Evolutionary conservation across 2,113 vertebrate species (phyloP).

Genomic region (Sceloporus tristichus): DNA sequence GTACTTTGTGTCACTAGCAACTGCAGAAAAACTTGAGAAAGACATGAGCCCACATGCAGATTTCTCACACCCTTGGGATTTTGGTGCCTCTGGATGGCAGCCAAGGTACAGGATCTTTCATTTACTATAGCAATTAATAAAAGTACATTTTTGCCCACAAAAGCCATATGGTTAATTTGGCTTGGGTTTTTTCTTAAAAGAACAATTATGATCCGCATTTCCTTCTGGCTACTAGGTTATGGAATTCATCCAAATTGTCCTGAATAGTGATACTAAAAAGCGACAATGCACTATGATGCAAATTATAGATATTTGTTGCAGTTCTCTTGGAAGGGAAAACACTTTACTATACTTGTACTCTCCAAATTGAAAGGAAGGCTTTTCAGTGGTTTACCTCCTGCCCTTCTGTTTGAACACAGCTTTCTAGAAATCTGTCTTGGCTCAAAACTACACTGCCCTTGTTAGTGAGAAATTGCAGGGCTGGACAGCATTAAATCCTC

Average conservation of each 20-base stretch:
- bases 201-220: constrained; percentile 22
- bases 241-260: constrained; percentile 61
- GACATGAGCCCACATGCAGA: background rate
- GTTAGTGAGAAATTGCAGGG: constrained; percentile 54
- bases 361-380: constrained; percentile 40
- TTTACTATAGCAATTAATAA: constrained; percentile 33
- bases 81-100: background rate
- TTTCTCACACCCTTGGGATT: constrained; percentile 1
- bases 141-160: constrained; percentile 46
- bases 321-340: constrained; percentile 58
- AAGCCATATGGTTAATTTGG: constrained; percentile 44
- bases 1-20: background rate
- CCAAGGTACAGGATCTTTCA: constrained; percentile 5
- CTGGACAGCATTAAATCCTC: constrained; percentile 52
- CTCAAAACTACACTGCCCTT: constrained; percentile 47
- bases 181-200: constrained; percentile 41
- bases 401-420: constrained; percentile 59
- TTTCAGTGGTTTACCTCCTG: constrained; percentile 44
- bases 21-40: background rate
- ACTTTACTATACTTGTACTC: constrained; percentile 32
- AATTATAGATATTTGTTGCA: constrained; percentile 57
- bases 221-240: constrained; percentile 31
- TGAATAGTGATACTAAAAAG: constrained; percentile 60
- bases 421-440: constrained; percentile 58
- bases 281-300: constrained; percentile 60